These are phyloP conservation scores for Grantiella picta DNA, from an alignment of 2,113 vertebrate species.

Conservation along the genomic window DNA sequence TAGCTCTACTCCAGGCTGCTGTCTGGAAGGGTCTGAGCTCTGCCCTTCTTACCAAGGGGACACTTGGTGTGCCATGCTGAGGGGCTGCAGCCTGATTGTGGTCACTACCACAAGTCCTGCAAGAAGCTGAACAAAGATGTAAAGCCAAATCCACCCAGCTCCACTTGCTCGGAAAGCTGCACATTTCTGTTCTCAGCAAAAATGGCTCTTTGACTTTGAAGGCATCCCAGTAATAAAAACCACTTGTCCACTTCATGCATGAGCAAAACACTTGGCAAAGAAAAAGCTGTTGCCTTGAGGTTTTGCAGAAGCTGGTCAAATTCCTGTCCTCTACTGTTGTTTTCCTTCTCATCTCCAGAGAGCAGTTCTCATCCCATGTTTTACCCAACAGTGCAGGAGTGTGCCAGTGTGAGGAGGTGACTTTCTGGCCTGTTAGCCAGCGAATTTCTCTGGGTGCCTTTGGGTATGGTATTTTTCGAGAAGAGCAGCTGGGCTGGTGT, in stretches of 20 bases:
- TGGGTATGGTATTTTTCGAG: not conserved
- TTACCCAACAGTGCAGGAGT: not conserved
- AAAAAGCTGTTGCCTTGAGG: not conserved
- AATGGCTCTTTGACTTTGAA: not conserved
- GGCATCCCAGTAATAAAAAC: not conserved
- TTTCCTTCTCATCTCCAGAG: not conserved
- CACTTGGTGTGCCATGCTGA: not conserved
- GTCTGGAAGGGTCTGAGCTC: not conserved
- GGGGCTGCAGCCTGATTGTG: not conserved
- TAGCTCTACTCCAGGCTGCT: not conserved
- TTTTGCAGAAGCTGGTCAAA: not conserved
- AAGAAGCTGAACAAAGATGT: not conserved
- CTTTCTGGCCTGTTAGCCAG: not conserved
- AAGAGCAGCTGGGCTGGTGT: not conserved
- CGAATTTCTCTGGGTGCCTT: not conserved
- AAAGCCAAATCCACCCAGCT: not conserved
- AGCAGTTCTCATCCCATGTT: not conserved
- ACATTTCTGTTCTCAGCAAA: not conserved
- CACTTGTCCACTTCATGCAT: not conserved
- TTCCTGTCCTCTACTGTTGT: not conserved
- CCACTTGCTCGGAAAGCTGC: not conserved
- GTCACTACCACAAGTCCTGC: not conserved
- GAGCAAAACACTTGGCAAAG: not conserved
- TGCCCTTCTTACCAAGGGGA: not conserved
- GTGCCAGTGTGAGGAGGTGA: not conserved